Evolutionary conservation across 2,797 vertebrate species (phyloP), one percentile per base, ranked within the genome.

Genomic region (Myotis daubentonii): DNA sequence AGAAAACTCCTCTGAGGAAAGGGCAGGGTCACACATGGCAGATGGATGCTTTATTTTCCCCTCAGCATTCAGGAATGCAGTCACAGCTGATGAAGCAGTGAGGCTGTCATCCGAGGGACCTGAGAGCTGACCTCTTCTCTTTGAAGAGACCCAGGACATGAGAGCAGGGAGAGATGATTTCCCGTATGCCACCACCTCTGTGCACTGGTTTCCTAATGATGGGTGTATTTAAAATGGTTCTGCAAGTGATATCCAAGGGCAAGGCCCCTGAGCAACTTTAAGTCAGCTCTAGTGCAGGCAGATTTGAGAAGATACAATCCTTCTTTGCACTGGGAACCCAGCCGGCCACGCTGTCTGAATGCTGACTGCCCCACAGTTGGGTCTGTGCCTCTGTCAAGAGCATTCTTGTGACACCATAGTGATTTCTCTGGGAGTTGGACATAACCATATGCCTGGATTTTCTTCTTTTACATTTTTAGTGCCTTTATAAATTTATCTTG

Each of bases 101-200:
- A 74, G 62, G 55, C 89, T 96, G 96, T 95, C 95, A 94, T 95
- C 85, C 82, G 80, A 65, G 53, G 53, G 90, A 87, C 75, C 90
- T 60, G 82, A 70, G 65, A 53, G 79, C 90, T 89, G 91, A 97
- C 95, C 97, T 95, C 82, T 80, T 94, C 57, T 57, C 33, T 95
- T 95, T 87, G 93, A 95, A 94, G 93, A 92, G 94, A 80, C 70
- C 19, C 53, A 91, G 70, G 95, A 96, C 96, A 95, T n/a, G 86
- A 70, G 53, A 96, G 49, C 70, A 78, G 78, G 60, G 74, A 96
- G 12, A 33, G 71, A 71, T 94, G 92, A 91, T 91, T 97, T 92
- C 94, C 94, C 85, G 57, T 12, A 53, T 16, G 94, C 28, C 44
- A 75, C 89, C 94, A 95, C 96, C 92, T 97, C 53, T 74, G 74